Evolutionary conservation across 2,888 invertebrate genomes (phyloP), one percentile per base, ranked within the genome.

Genomic region (Mimas tiliae): DNA sequence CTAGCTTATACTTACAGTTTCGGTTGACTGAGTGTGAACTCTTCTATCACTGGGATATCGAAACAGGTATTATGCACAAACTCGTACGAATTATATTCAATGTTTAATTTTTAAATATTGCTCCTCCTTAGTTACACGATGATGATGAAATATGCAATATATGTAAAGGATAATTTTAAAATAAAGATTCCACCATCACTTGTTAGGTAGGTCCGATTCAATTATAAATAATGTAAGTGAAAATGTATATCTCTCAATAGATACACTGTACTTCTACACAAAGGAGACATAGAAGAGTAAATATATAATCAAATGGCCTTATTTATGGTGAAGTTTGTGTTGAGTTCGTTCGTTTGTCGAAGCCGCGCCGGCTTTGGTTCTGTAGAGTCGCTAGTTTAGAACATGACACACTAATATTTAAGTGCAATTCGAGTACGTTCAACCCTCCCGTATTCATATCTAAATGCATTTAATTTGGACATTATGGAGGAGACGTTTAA

Each of bases 131-230:
- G 82, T 85, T 84, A 67, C 65, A 70, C 64, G 27, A 64, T 77
- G 75, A 79, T 78, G 74, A 75, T 27, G 4, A 27, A 27, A 27
- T 83, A 85, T 80, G 86, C 85, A 88, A 89, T 87, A 86, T 84
- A 86, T 83, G 84, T 85, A 90, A 92, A 91, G 91, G 91, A 91
- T 91, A 88, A 85, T 84, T 75, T 78, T 75, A 74, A 27, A 72
- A 68, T 80, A 75, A 80, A 82, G 73, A 77, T 80, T 83, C 83
- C 83, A 83, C 72, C 78, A 79, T 85, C 87, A 83, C 77, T 86
- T 90, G 85, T 86, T 93, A 93, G 93, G 88, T 93, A 93, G 92
- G 91, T 83, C 87, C 83, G 86, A 91, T 91, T 89, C 90, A 91
- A 91, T 91, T 90, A 86, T 90, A 84, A 63, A 84, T 79, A 82